Evolutionary conservation across 2,888 invertebrate genomes (phyloP).

Genomic region (Dolichopus griseipennis): DNA sequence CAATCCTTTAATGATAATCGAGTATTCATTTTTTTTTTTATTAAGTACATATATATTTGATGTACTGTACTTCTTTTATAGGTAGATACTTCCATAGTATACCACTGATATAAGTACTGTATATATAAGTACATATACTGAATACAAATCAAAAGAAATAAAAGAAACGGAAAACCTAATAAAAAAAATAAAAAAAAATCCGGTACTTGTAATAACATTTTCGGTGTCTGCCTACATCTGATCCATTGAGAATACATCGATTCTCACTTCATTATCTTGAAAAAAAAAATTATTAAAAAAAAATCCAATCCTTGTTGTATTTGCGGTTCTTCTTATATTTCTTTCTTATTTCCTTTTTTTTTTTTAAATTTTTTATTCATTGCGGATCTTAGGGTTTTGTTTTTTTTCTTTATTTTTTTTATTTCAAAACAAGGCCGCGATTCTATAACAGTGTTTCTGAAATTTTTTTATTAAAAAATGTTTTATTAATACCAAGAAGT

Average conservation of each 20-base stretch:
- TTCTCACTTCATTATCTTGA: slow-evolving; percentile 1
- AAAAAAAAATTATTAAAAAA: background rate
- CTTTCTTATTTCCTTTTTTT: background rate
- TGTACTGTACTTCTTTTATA: too few relatives aligned
- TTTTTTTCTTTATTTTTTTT: background rate
- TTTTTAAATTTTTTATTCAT: background rate
- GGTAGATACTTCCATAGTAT: too few relatives aligned
- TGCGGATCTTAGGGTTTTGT: background rate
- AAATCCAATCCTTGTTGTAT: background rate
- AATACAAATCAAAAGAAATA: background rate
- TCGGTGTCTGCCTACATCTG: background rate
- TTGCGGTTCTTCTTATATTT: too few relatives aligned
- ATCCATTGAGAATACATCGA: slow-evolving; percentile 4
- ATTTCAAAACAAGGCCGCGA: background rate
- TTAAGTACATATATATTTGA: too few relatives aligned
- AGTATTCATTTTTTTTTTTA: background rate
- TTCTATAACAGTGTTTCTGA: too few relatives aligned
- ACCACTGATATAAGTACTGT: too few relatives aligned
- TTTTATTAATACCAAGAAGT: too few relatives aligned
- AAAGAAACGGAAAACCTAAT: too few relatives aligned
- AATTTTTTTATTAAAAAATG: too few relatives aligned
- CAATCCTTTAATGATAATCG: background rate
- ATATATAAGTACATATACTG: background rate
- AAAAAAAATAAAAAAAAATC: too few relatives aligned
- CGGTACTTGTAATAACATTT: too few relatives aligned